Percentiles rank a stretch among this genome's conserved stretches.
Conservation (phyloP, 2,888 invertebrate genomes). For the Oasisia sp. region DNA sequence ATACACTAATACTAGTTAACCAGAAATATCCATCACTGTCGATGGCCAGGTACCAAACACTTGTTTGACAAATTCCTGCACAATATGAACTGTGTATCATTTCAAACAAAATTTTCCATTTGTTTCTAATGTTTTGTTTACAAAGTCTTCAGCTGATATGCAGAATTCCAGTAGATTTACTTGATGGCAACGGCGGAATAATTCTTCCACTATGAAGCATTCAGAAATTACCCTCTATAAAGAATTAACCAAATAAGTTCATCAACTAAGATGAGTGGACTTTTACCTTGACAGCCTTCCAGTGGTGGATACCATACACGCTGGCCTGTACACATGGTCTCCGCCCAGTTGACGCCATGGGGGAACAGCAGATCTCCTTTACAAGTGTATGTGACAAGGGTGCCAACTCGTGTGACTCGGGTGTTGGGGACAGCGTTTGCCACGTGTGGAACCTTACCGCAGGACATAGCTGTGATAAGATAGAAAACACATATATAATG, state of each 20-base stretch:
- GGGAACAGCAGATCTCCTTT: neutral
- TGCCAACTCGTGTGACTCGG: neutral
- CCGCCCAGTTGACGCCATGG: neutral
- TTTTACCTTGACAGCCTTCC: neutral
- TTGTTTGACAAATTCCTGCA: too few relatives aligned
- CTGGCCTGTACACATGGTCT: neutral
- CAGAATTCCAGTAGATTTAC: too few relatives aligned
- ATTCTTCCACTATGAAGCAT: too few relatives aligned
- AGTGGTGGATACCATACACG: neutral
- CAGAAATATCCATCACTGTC: too few relatives aligned
- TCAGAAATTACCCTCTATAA: too few relatives aligned
- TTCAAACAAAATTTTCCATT: too few relatives aligned
- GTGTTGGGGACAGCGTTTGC: neutral
- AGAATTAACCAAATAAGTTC: neutral
- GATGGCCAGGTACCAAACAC: too few relatives aligned
- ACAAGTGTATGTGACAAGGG: neutral
- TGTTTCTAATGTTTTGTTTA: too few relatives aligned
- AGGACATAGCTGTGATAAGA: neutral
- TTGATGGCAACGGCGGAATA: too few relatives aligned
- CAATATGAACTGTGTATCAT: too few relatives aligned
- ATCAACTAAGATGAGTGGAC: neutral
- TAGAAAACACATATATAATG: neutral
- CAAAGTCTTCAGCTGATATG: too few relatives aligned
- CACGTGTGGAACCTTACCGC: neutral
- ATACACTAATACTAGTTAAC: too few relatives aligned